Base-by-base conservation (phyloP, 2,797 vertebrate species). In the Margarornis squamiger region DNA sequence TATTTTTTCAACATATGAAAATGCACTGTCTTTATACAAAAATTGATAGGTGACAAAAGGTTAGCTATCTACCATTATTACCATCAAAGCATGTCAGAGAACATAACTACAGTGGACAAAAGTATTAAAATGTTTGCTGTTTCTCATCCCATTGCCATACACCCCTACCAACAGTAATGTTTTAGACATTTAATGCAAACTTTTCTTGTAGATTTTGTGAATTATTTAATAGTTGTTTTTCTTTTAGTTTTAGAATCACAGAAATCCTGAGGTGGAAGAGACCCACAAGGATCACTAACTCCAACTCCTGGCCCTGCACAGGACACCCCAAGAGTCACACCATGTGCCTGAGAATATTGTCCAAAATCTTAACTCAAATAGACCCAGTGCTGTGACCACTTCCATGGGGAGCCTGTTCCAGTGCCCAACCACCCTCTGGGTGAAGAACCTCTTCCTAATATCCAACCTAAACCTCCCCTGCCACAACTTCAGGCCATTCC, bases 361-460 rank as follows among this genome's bases (percentile, higher is more conserved):
- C 12, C 36, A 65, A 32, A 20, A 12, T 7, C 38, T 20, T 14
- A 49, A 57, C 12, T 27, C 22, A 19, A 12, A 36, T 51, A 72
- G 32, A 6, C 10, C 38, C 43, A 27, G 11, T 36, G 34, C 18
- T 21, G 19, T 45, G 29, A 58, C 9, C n/a, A 38, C 52, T 59
- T 29, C 13, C 13, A 20, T 26, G 24, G 16, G 20, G 19, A 58
- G 27, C 8, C 14, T 29, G 1, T 65, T 49, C 8, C 32, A 36
- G 4, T 36, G 38, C 1, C 24, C 23, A 51, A 6, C 2, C 6
- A 57, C 10, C 2, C 23, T 20, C 10, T 45, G 19, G 2, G 4
- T 34, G 6, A 66, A 73, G 23, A 51, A 73, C 4, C 5, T 73
- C 29, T 45, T 23, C 16, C 29, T 59, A 3, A 24, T 12, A 66